Evolutionary conservation across 2,888 invertebrate genomes (phyloP), one percentile per base, ranked within the genome.

Genomic region (Baccha elongata): DNA sequence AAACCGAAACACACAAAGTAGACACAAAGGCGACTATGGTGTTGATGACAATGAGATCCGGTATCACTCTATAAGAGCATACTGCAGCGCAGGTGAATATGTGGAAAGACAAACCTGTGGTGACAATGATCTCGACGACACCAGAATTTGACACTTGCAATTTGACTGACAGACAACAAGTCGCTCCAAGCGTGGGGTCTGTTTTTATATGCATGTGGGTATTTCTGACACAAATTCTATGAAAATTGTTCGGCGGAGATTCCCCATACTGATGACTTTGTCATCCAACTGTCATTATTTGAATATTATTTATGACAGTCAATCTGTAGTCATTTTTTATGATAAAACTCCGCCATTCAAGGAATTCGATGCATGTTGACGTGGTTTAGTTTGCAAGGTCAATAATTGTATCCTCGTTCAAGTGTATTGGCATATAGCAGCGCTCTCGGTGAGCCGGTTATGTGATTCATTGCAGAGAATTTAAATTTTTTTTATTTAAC

Each of bases 71-170:
- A 29, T n/a, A 32, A 65, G 29, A 5, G 44, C 60, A 37, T 13
- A 46, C 21, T 46, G 32, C 58, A 72, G 60, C 72, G 40, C 73
- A 60, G 62, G n/a, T 67, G 65, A 65, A 48, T 55, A 46, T 32
- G 19, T 46, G n/a, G 50, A 71, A 58, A 17, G 26, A 10, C 21
- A 11, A n/a, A 35, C 21, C 23, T 60, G 37, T 29, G 69, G 69
- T 71, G 80, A 81, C 75, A 81, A 81, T 80, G 65, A 81, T 81
- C 75, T 75, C 80, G 60, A 60, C 8, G 29, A 32, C 29, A 32
- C 29, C 29, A 32, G 69, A 69, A 81, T 81, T 75, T 81, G 80
- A 69, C 80, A 72, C 78, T 75, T 60, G 26, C 65, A 69, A 74
- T 58, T 75, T 32, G 29, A n/a, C 74, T 13, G n/a, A 11, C 52